Evolutionary conservation across 2,113 vertebrate genomes (phyloP).

Genomic region (Burhinus oedicnemus): DNA sequence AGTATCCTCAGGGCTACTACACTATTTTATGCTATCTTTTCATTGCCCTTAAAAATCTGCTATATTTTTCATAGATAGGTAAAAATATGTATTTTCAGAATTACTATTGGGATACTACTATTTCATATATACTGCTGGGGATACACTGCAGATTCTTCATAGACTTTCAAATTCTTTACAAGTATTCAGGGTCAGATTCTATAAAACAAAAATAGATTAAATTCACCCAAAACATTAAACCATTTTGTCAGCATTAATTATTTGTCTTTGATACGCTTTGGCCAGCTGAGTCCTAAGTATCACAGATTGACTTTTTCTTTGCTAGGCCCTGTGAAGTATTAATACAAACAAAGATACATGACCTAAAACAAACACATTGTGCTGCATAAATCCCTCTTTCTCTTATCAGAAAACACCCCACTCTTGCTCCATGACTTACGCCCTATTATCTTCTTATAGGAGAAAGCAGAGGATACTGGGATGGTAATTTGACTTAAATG

Average conservation of each 20-base stretch:
- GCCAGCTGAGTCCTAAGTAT: neutral
- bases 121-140: neutral
- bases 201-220: neutral
- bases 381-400: neutral
- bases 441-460: neutral
- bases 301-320: neutral
- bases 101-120: neutral
- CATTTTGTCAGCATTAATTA: neutral
- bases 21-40: neutral
- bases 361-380: neutral
- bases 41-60: neutral
- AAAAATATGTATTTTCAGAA: neutral
- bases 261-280: neutral
- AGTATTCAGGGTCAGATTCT: neutral
- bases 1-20: neutral
- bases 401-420: neutral
- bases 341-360: neutral
- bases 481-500: neutral
- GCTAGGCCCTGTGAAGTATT: neutral
- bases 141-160: neutral
- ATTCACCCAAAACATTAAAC: neutral
- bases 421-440: neutral
- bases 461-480: neutral
- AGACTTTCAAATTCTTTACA: neutral
- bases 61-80: neutral